phyloP scores from a whole-genome alignment of 2,888 invertebrate species.

The Villa cingulata region DNA sequence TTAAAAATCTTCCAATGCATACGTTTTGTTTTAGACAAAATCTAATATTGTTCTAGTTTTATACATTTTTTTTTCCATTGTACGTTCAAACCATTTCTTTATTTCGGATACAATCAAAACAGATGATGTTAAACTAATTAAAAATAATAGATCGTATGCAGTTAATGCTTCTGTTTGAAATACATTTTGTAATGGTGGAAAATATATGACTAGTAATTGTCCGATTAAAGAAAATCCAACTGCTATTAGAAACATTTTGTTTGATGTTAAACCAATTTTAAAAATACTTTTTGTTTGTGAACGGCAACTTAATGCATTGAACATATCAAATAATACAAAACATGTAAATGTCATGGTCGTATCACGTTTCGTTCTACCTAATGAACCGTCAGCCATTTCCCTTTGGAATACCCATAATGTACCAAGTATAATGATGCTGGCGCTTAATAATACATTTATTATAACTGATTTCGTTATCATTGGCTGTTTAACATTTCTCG shows the following conservation, averaged over 20 bases:
- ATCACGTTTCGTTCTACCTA: conserved; percentile 80
- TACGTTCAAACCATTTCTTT: conserved; percentile 73
- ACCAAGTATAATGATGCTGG: conserved; percentile 88
- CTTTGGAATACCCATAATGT: conserved; percentile 96
- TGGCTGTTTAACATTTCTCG: conserved; percentile 81
- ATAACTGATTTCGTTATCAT: conserved; percentile 87
- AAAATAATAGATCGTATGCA: conserved; percentile 75
- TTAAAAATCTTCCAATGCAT: conserved; percentile 32
- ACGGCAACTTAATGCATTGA: conserved; percentile 96
- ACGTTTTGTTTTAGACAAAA: conserved; percentile 39
- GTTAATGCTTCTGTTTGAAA: conserved; percentile 96
- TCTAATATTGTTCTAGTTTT: conserved; percentile 35
- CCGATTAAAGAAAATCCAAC: conserved; percentile 88
- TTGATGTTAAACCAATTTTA: conserved; percentile 69
- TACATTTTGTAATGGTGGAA: conserved; percentile 86
- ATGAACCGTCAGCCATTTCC: conserved; percentile 53
- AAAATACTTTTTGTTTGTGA: conserved; percentile 93
- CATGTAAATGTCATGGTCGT: conserved; percentile 99
- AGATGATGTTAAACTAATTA: conserved; percentile 85
- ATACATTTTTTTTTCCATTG: conserved; percentile 46
- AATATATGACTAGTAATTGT: conserved; percentile 92
- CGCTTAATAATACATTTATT: conserved; percentile 81
- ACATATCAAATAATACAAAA: conserved; percentile 99
- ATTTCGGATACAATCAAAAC: conserved; percentile 89
- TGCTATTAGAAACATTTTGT: conserved; percentile 83